Evolutionary conservation across 2,797 vertebrate species (phyloP).

Genomic region (Falco peregrinus): DNA sequence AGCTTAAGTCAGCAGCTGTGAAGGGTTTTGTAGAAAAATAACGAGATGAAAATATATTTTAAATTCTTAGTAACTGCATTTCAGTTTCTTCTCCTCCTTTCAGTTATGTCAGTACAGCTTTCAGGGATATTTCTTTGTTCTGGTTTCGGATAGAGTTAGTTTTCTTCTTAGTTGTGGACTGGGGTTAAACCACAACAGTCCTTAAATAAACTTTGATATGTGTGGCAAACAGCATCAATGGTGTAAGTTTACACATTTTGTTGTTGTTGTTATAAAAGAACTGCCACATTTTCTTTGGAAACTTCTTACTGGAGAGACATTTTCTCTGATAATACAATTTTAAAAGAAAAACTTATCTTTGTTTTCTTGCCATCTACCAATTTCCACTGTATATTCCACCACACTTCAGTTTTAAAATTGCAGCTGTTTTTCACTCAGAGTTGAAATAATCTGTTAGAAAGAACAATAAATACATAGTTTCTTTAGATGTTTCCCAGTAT

Average conservation of each 20-base stretch:
- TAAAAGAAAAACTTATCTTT: background rate
- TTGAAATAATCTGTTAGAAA: background rate
- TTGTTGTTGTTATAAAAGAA: background rate
- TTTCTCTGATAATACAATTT: background rate
- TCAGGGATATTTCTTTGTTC: background rate
- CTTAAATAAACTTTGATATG: background rate
- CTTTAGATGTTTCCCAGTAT: background rate
- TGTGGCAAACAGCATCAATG: background rate
- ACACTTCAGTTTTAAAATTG: background rate
- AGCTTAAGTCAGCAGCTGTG: background rate
- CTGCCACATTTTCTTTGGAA: background rate
- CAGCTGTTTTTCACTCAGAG: rapidly evolving
- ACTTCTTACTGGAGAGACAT: background rate
- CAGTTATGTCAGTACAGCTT: background rate
- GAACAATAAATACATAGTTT: background rate
- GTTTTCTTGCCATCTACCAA: background rate
- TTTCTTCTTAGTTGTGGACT: no score
- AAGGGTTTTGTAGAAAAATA: background rate
- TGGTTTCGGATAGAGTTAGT: no score
- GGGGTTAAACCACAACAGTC: no score
- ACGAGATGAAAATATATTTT: background rate
- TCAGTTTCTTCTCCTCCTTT: background rate
- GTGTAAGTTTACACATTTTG: background rate
- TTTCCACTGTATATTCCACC: background rate
- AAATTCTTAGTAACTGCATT: background rate